Evolutionary conservation across 2,113 vertebrate species (phyloP).

Genomic region (Festucalex cinctus): DNA sequence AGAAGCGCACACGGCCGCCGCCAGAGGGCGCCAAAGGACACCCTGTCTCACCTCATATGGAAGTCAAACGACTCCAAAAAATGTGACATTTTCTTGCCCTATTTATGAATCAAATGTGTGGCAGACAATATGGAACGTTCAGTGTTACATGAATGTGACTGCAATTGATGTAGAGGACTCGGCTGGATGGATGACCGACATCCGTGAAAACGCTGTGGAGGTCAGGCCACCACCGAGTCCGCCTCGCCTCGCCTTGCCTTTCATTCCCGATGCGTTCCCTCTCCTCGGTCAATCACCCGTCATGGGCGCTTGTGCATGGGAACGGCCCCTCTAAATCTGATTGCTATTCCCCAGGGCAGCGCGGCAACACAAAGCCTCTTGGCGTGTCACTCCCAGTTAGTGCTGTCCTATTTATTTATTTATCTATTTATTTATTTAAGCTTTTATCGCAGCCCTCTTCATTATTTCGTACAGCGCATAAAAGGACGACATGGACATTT

Average conservation of each 20-base stretch:
- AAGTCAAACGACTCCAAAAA: neutral
- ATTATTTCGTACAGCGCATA: conserved; percentile 28
- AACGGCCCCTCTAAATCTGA: conserved; percentile 48
- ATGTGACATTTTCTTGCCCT: neutral
- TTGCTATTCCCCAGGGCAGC: conserved; percentile 57
- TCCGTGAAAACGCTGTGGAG: conserved; percentile 34
- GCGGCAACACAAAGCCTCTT: conserved; percentile 48
- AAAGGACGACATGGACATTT: conserved; percentile 12
- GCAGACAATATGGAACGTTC: conserved; percentile 19
- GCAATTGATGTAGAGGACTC: conserved; percentile 49
- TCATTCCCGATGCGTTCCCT: conserved; percentile 29
- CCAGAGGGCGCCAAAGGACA: conserved; percentile 51
- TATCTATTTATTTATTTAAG: conserved; percentile 25
- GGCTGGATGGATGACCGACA: conserved; percentile 52
- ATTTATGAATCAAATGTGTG: neutral
- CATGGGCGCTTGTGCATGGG: conserved; percentile 30
- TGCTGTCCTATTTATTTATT: conserved; percentile 35
- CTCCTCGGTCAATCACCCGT: conserved; percentile 42
- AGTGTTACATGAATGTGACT: conserved; percentile 5
- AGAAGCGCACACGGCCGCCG: conserved; percentile 55
- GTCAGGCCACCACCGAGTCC: conserved; percentile 27
- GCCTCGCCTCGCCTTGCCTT: conserved; percentile 10
- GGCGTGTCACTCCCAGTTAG: conserved; percentile 43
- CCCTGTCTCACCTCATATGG: conserved; percentile 27
- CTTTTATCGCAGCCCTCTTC: conserved; percentile 24